These are phyloP conservation scores for Anabas testudineus DNA, from an alignment of 2,797 vertebrate species.

Conservation along the genomic window DNA sequence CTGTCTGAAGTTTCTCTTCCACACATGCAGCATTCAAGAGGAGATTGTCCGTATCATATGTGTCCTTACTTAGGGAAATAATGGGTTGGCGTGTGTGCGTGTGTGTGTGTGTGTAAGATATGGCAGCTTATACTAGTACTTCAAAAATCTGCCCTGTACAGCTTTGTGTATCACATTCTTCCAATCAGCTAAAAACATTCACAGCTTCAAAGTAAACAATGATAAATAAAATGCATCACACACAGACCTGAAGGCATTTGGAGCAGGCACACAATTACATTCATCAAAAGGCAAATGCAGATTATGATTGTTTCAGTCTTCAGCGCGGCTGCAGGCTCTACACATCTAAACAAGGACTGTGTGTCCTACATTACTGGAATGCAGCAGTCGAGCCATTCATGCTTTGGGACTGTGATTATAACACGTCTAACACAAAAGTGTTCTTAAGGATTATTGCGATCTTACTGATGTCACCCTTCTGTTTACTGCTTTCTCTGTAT, in stretches of 20 bases:
- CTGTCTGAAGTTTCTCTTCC: too few relatives aligned
- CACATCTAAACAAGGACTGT: conserved; percentile 43
- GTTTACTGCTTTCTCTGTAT: conserved; percentile 16
- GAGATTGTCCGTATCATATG: too few relatives aligned
- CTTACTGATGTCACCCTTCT: conserved; percentile 24
- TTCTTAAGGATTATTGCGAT: conserved; percentile 43
- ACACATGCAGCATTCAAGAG: too few relatives aligned
- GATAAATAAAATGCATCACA: conserved; percentile 55
- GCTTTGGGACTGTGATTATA: conserved; percentile 47
- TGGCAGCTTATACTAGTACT: conserved; percentile 6
- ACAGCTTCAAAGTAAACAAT: conserved; percentile 50
- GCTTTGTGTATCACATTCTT: conserved; percentile 40
- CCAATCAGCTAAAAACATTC: conserved; percentile 53
- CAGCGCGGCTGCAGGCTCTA: conserved; percentile 43
- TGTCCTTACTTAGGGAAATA: too few relatives aligned
- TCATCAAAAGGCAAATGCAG: conserved; percentile 60
- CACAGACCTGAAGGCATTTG: conserved; percentile 55
- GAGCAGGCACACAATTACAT: conserved; percentile 62
- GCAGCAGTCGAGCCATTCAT: conserved; percentile 42
- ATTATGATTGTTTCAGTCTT: conserved; percentile 61
- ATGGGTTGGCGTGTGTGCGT: too few relatives aligned
- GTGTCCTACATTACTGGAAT: conserved; percentile 65
- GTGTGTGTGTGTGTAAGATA: conserved; percentile 5
- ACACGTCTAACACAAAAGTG: conserved; percentile 30
- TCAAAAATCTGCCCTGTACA: conserved; percentile 26